phyloP scores from a whole-genome alignment of 2,113 vertebrate species.

The human (Homo sapiens) region DNA sequence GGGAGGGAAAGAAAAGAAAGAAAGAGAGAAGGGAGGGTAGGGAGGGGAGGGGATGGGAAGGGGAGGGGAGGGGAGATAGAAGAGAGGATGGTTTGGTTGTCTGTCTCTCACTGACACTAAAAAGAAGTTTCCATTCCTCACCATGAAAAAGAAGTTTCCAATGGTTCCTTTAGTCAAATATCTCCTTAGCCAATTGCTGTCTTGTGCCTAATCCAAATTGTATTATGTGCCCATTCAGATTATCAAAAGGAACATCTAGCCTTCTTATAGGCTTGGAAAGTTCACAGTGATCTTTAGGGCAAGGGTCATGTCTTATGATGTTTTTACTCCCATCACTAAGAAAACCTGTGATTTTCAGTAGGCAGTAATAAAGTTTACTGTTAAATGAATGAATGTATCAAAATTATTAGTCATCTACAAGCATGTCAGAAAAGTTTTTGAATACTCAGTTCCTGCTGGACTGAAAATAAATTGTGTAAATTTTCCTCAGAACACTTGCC shows the following conservation, averaged over 20 bases:
- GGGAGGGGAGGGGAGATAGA: too few relatives aligned
- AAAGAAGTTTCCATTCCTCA: not conserved
- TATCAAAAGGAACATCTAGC: not conserved
- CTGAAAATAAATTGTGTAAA: conserved; percentile 50
- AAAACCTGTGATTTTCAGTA: not conserved
- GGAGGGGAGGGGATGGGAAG: too few relatives aligned
- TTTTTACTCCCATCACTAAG: not conserved
- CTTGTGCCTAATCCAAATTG: not conserved
- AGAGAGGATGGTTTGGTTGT: not conserved
- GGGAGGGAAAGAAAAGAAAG: too few relatives aligned
- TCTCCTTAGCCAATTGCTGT: not conserved
- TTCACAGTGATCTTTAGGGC: not conserved
- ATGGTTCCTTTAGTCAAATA: not conserved
- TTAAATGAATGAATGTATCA: not conserved
- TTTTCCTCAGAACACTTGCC: conserved; percentile 75
- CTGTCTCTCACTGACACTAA: not conserved
- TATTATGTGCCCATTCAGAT: not conserved
- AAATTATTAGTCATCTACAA: not conserved
- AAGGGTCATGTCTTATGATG: not conserved
- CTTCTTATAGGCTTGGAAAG: not conserved
- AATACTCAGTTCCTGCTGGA: conserved; percentile 75
- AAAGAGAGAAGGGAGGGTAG: too few relatives aligned
- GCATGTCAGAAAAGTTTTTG: conserved; percentile 47
- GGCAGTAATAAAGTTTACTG: not conserved
- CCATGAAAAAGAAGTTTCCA: not conserved